Conservation (phyloP, 2,797 vertebrate genomes). For the Allochrocebus solatus region DNA sequence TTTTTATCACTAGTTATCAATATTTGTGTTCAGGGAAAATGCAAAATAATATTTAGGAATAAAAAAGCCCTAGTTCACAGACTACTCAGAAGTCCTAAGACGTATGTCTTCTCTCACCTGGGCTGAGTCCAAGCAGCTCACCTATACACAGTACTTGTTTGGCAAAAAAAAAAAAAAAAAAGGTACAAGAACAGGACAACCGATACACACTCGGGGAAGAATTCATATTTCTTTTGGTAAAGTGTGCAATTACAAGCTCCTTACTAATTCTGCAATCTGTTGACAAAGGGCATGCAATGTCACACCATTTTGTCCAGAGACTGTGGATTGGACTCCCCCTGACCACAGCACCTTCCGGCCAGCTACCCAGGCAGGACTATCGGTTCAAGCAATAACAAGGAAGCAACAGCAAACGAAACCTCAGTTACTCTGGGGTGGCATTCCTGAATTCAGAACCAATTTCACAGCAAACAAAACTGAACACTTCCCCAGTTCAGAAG, state of each 20-base stretch:
- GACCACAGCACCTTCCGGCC: not conserved
- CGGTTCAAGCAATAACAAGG: not conserved
- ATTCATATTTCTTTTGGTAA: not conserved
- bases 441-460: not conserved
- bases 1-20: conserved; percentile 21
- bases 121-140: not conserved
- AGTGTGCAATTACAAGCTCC: not conserved
- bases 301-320: not conserved
- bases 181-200: not conserved
- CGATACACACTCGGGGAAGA: not conserved
- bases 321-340: not conserved
- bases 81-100: not conserved
- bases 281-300: not conserved
- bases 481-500: not conserved
- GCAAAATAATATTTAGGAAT: not conserved
- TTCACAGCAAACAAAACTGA: not conserved
- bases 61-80: conserved; percentile 13
- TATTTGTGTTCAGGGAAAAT: not conserved
- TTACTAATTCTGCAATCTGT: not conserved
- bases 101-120: not conserved
- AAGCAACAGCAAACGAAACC: not conserved
- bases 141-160: conserved; percentile 6
- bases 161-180: not conserved
- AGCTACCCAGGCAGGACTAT: not conserved
- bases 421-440: not conserved